Evolutionary conservation across 2,113 vertebrate species (phyloP).

Genomic region (Gymnobelideus leadbeateri): DNA sequence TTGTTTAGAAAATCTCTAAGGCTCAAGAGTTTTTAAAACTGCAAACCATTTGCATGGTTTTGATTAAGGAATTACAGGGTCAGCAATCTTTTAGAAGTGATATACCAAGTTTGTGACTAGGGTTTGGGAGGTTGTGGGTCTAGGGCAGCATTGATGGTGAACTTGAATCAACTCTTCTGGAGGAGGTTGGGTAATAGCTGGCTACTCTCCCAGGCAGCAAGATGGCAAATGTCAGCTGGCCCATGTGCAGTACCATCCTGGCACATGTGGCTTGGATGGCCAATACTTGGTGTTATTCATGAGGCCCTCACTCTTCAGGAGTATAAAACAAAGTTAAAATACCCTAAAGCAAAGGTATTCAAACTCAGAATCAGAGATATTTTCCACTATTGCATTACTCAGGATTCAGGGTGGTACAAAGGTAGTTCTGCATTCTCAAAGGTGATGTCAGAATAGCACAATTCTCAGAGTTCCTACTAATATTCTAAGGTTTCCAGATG

Average conservation of each 20-base stretch:
- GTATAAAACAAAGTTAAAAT: background rate
- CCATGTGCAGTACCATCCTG: background rate
- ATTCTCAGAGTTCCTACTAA: background rate
- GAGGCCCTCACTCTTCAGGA: background rate
- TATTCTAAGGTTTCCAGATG: background rate
- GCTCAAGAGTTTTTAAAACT: slow-evolving; percentile 11
- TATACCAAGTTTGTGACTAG: background rate
- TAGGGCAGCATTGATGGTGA: background rate
- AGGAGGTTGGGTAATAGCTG: background rate
- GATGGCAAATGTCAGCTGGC: background rate
- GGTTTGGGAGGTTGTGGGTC: background rate
- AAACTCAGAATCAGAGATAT: background rate
- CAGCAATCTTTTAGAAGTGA: slow-evolving; percentile 3
- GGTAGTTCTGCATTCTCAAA: background rate
- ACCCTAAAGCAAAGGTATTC: background rate
- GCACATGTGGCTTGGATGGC: background rate
- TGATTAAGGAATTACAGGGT: background rate
- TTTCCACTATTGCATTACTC: background rate
- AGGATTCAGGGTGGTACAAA: background rate
- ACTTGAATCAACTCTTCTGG: background rate
- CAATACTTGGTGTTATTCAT: background rate
- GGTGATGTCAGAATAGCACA: background rate
- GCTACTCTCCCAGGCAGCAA: background rate
- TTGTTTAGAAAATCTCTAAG: background rate
- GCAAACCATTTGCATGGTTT: background rate